phyloP scores from a whole-genome alignment of 2,113 vertebrate genomes.

The Rhinopomastus cyanomelas region DNA sequence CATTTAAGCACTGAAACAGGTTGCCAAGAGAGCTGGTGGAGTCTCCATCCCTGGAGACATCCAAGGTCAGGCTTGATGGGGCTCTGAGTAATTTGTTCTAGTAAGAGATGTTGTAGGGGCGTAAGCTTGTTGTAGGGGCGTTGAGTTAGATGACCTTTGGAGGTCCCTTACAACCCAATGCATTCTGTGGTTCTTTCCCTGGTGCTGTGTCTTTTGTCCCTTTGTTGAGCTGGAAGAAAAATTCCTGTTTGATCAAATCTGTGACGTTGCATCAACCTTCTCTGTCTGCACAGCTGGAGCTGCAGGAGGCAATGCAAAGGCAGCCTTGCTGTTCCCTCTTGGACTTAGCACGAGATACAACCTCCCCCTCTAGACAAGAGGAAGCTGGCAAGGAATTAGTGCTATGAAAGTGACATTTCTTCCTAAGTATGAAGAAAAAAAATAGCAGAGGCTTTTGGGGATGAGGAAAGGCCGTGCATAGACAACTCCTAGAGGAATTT shows the following conservation, averaged over 20 bases:
- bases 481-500: neutral
- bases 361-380: neutral
- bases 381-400: neutral
- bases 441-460: neutral
- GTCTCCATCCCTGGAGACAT: too few relatives aligned
- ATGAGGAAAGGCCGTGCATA: neutral
- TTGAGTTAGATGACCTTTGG: too few relatives aligned
- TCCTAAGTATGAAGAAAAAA: neutral
- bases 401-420: neutral
- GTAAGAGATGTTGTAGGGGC: too few relatives aligned
- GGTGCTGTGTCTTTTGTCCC: neutral
- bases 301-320: fast-evolving
- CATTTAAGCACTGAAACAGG: too few relatives aligned
- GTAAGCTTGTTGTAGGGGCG: too few relatives aligned
- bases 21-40: too few relatives aligned
- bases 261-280: neutral
- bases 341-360: neutral
- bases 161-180: too few relatives aligned
- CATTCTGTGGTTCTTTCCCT: neutral
- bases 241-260: neutral
- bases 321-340: neutral
- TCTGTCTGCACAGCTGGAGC: neutral
- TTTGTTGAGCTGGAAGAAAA: neutral
- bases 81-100: too few relatives aligned
- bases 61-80: too few relatives aligned